Conservation (phyloP, 2,113 vertebrate species). For the Erythrocebus patas region DNA sequence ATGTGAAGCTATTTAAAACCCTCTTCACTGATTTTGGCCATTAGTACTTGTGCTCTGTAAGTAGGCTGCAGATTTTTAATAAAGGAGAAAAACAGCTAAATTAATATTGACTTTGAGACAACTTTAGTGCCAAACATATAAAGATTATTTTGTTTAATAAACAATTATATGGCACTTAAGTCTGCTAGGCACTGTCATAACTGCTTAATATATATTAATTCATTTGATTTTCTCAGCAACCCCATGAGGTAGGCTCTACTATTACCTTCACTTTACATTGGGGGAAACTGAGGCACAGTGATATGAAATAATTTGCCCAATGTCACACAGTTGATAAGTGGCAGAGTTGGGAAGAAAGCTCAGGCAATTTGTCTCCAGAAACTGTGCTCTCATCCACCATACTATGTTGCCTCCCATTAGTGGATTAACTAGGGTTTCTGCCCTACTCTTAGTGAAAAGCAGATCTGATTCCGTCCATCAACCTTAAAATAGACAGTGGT, state of each 20-base stretch:
- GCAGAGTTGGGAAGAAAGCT: not conserved
- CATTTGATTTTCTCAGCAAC: slow-evolving; percentile 13
- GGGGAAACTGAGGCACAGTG: not conserved
- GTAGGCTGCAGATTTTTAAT: slow-evolving; percentile 30
- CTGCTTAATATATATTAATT: slow-evolving; percentile 28
- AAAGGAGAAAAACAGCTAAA: not conserved
- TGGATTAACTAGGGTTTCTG: not conserved
- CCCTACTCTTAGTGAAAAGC: not conserved
- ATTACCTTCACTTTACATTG: not conserved
- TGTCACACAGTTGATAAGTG: not conserved
- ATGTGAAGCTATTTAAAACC: not conserved
- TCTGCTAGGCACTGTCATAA: not conserved
- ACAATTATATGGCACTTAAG: not conserved
- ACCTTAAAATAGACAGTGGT: not conserved
- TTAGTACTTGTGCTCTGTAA: slow-evolving; percentile 11
- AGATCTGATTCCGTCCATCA: not conserved
- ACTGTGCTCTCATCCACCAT: not conserved
- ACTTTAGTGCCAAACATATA: slow-evolving; percentile 25
- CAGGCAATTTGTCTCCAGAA: not conserved
- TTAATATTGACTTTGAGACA: slow-evolving; percentile 20
- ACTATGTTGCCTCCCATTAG: not conserved
- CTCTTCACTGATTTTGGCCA: not conserved
- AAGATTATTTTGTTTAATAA: slow-evolving; percentile 56
- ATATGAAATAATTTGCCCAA: not conserved
- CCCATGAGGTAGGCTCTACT: not conserved